Evolutionary conservation across 2,113 vertebrate genomes (phyloP).

Genomic region (Rhea pennata): DNA sequence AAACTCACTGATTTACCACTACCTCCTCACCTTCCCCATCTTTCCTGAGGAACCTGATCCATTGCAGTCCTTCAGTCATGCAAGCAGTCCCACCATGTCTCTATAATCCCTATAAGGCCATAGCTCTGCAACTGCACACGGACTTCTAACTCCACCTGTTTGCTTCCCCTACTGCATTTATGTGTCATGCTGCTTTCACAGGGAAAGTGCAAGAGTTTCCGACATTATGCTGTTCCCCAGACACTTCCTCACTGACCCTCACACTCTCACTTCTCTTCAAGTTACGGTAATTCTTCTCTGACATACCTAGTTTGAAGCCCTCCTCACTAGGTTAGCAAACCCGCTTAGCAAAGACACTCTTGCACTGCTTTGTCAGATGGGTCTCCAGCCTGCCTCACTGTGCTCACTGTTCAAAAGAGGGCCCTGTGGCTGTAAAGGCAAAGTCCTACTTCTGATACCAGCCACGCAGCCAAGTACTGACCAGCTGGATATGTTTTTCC

Average conservation of each 20-base stretch:
- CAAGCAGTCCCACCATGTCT: not conserved
- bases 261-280: not conserved
- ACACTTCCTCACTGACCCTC: not conserved
- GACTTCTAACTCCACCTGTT: not conserved
- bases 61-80: not conserved
- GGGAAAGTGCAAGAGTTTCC: not conserved
- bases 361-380: not conserved
- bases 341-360: not conserved
- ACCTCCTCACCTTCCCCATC: not conserved
- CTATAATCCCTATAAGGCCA: not conserved
- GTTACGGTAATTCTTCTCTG: not conserved
- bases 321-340: not conserved
- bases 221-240: not conserved
- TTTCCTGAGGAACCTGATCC: not conserved
- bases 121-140: fast-evolving
- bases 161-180: not conserved
- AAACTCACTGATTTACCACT: not conserved
- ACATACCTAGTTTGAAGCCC: not conserved
- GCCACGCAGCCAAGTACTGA: not conserved
- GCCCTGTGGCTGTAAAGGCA: not conserved
- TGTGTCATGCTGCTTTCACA: not conserved
- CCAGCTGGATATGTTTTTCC: not conserved
- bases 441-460: not conserved
- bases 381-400: not conserved
- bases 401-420: not conserved